Conservation (phyloP, 2,113 vertebrate genomes). For the Rhinolophus sinicus region DNA sequence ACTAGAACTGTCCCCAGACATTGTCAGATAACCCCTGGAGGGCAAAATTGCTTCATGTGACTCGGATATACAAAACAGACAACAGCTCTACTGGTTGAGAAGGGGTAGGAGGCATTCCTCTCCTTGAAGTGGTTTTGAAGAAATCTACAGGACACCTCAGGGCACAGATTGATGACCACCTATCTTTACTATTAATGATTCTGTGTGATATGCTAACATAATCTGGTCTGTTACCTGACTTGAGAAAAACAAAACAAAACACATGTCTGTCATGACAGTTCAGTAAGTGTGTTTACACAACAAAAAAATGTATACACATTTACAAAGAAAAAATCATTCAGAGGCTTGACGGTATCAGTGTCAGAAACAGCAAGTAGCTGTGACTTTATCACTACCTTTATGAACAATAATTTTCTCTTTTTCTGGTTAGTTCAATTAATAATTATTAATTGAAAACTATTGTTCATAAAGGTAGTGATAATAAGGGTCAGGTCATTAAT, state of each 20-base stretch:
- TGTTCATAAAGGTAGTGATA: neutral
- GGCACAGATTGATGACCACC: neutral
- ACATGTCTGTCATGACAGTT: neutral
- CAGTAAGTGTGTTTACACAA: neutral
- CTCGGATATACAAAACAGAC: neutral
- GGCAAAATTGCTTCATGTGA: neutral
- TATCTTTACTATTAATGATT: neutral
- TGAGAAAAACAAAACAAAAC: neutral
- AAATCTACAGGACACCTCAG: too few relatives aligned
- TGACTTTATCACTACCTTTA: neutral
- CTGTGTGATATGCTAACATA: neutral
- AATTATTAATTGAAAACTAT: neutral
- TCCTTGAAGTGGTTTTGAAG: neutral
- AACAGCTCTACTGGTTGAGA: neutral
- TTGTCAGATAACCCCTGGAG: neutral
- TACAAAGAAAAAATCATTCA: neutral
- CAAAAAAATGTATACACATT: neutral
- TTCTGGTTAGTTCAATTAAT: neutral
- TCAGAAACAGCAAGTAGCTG: neutral
- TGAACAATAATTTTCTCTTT: neutral
- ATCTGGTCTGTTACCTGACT: neutral
- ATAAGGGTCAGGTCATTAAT: neutral
- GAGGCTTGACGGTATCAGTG: neutral
- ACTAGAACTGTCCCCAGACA: neutral
- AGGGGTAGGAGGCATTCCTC: fast-evolving